A percentile compares a stretch with the other conserved stretches of the same genome.
Conservation (phyloP, 2,797 vertebrate species). For the Scolopax bukidnonensis region DNA sequence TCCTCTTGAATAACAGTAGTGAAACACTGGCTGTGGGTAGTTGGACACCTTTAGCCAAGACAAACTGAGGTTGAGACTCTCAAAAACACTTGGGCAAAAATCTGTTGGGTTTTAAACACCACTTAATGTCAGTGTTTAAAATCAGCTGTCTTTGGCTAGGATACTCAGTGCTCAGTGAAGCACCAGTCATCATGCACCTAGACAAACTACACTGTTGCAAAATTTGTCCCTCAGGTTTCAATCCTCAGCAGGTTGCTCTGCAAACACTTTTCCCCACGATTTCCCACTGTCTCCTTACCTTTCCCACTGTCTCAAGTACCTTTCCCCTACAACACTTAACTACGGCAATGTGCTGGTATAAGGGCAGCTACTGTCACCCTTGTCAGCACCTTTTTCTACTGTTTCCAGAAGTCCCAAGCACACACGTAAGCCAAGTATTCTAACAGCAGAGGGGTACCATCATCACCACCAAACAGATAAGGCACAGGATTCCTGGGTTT, state of each 20-base stretch:
- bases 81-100: background rate
- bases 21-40: background rate
- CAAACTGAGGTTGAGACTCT: background rate
- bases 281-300: background rate
- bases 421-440: background rate
- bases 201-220: background rate
- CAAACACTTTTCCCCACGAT: background rate
- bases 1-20: background rate
- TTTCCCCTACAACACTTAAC: background rate
- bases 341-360: background rate
- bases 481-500: background rate
- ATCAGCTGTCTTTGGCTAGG: background rate
- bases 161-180: background rate
- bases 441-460: fast-evolving
- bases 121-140: background rate
- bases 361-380: background rate
- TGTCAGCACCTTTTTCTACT: background rate
- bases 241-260: background rate
- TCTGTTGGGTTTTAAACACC: background rate
- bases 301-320: background rate
- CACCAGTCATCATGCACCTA: background rate
- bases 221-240: background rate
- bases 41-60: background rate
- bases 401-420: background rate
- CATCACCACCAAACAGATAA: background rate